These are phyloP conservation scores for Lepidotrigona ventralis DNA, from an alignment of 1,140 invertebrate genomes.

Conservation along the genomic window DNA sequence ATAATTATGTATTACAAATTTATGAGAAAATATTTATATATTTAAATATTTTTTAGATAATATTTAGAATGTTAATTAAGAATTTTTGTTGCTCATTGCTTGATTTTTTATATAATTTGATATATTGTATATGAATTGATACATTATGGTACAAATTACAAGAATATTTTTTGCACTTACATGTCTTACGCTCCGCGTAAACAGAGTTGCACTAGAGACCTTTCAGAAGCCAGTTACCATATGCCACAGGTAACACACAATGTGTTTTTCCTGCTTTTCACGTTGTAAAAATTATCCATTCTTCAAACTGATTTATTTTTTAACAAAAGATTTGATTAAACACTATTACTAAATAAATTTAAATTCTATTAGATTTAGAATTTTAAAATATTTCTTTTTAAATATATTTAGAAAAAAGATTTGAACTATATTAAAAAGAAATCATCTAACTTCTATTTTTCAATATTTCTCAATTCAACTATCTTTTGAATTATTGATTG, in stretches of 20 bases:
- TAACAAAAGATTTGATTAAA: conserved; percentile 1
- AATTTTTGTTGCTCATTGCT: not conserved
- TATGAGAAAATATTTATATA: not conserved
- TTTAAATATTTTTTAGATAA: not conserved
- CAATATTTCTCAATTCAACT: not conserved
- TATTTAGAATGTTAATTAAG: not conserved
- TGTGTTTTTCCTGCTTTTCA: conserved; percentile 60
- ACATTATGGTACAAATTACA: conserved; percentile 44
- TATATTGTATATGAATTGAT: conserved; percentile 12
- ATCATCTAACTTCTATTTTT: not conserved
- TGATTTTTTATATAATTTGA: not conserved
- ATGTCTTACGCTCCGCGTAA: conserved; percentile 56
- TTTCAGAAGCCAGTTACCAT: conserved; percentile 62
- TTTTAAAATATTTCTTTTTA: not conserved
- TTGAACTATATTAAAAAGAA: not conserved
- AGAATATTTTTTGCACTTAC: conserved; percentile 61
- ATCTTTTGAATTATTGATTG: not conserved
- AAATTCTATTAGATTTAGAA: not conserved
- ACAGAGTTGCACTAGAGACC: conserved; percentile 61
- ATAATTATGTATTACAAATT: not conserved
- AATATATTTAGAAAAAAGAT: not conserved
- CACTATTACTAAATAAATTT: conserved; percentile 1
- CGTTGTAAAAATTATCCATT: conserved; percentile 23
- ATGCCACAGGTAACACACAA: conserved; percentile 56
- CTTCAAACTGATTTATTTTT: conserved; percentile 21